Percentiles rank a stretch among this genome's conserved stretches.
These are phyloP conservation scores for Aphodius granarius DNA, from an alignment of 2,888 invertebrate species.

Conservation along the genomic window DNA sequence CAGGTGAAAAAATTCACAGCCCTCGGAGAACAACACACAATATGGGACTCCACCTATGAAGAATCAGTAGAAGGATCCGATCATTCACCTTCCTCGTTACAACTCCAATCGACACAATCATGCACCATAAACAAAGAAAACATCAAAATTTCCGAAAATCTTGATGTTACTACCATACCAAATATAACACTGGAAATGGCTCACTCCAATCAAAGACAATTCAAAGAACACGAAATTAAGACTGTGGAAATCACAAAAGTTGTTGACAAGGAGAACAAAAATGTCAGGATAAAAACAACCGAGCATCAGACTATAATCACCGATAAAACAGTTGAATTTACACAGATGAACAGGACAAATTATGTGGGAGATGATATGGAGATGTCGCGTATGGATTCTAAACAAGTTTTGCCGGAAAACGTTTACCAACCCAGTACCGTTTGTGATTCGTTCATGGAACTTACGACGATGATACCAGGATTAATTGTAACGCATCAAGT, in stretches of 20 bases:
- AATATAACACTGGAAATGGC: not conserved
- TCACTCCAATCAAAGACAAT: not conserved
- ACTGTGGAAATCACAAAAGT: not conserved
- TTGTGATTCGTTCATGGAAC: not conserved
- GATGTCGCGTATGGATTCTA: not conserved
- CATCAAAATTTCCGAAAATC: not conserved
- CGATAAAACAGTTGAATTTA: not conserved
- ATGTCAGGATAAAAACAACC: not conserved
- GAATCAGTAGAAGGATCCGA: slow-evolving; percentile 33
- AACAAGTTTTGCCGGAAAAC: not conserved
- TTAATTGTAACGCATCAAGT: not conserved
- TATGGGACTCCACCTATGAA: slow-evolving; percentile 46
- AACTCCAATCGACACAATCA: not conserved
- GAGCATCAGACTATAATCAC: not conserved
- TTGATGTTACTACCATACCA: not conserved
- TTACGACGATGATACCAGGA: not conserved
- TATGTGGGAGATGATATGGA: not conserved
- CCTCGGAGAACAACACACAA: slow-evolving; percentile 44
- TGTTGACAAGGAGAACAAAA: not conserved
- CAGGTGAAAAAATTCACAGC: slow-evolving; percentile 43
- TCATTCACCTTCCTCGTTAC: slow-evolving; percentile 18
- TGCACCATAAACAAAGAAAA: slow-evolving; percentile 5
- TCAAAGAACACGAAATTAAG: not conserved
- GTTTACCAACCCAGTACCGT: not conserved
- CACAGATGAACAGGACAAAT: not conserved